Conservation (phyloP, 2,888 invertebrate genomes). For the Cantharis nigra region DNA sequence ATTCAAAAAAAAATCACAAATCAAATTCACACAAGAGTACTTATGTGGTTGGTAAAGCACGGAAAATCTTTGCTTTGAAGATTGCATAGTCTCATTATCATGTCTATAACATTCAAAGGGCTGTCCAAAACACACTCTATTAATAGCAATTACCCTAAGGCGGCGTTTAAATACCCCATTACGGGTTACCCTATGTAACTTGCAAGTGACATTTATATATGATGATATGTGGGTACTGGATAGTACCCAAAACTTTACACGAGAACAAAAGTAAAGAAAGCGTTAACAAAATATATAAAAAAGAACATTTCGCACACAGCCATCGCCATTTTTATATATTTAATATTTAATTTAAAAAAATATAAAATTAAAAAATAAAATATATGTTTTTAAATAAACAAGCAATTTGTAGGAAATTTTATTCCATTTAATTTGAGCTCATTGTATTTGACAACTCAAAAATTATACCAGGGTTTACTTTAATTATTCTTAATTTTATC, state of each 20-base stretch:
- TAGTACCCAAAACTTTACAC: slow-evolving; percentile 16
- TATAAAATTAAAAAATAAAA: not conserved
- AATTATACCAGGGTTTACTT: slow-evolving; percentile 26
- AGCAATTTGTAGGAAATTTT: slow-evolving; percentile 9
- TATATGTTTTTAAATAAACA: not conserved
- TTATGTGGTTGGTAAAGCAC: slow-evolving; percentile 25
- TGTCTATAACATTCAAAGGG: slow-evolving; percentile 54
- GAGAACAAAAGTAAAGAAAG: slow-evolving; percentile 17
- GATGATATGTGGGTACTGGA: slow-evolving; percentile 32
- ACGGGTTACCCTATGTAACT: slow-evolving; percentile 44
- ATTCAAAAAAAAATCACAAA: slow-evolving; percentile 13
- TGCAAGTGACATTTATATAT: slow-evolving; percentile 54
- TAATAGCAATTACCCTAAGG: slow-evolving; percentile 54
- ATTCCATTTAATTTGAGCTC: slow-evolving; percentile 23
- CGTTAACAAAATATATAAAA: not conserved
- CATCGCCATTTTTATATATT: not conserved
- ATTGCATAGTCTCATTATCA: slow-evolving; percentile 51
- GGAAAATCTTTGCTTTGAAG: slow-evolving; percentile 42
- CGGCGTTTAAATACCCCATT: slow-evolving; percentile 52
- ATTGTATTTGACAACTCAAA: slow-evolving; percentile 30
- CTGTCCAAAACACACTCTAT: slow-evolving; percentile 54
- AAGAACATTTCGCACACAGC: not conserved
- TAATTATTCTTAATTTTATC: slow-evolving; percentile 35
- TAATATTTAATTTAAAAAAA: not conserved
- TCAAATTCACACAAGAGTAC: slow-evolving; percentile 26